Base-by-base conservation (phyloP, 1,140 invertebrate species). In the Solenopsis invicta region DNA sequence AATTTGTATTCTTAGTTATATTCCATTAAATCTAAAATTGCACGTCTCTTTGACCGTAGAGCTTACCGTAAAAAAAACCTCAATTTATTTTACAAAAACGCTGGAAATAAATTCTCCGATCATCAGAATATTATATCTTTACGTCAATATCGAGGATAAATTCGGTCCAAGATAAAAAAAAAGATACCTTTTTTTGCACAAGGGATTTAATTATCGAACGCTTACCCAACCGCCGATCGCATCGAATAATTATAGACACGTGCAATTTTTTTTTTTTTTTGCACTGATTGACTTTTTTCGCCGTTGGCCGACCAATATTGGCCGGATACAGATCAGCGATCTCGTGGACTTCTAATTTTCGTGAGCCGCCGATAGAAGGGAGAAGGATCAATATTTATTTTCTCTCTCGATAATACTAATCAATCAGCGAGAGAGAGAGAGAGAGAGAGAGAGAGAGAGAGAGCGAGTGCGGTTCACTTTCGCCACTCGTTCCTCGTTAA, bases 371-470 rank as follows among this genome's bases (percentile, higher is more conserved):
- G 41, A 74, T 45, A n/a, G 54, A 13, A 75, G 54, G 69, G 61
- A n/a, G 54, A 13, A 75, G 54, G 69, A 75, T 84, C 80, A 84
- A 84, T 84, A 84, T 84, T 75, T 75, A 59, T 84, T 48, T 48
- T 50, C 45, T 48, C 69, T 50, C 24, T 59, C 24, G 52, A 16
- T 82, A 82, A 54, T 74, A 59, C 13, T 54, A 74, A 84, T 82
- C 67, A 62, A n/a, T 54, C 48, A 45, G 52, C 18, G 52, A 54
- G 18, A 45, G n/a, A n/a, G n/a, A n/a, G n/a, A n/a, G n/a, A n/a
- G n/a, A 9, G 9, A 9, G 9, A 4, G 9, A 9, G n/a, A 45
- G 41, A 45, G 3, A 4, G 41, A 4, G 41, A 45, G 10, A 48
- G 48, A 48, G 48, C 0, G 56, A 76, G 34, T n/a, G 37, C 34